Conservation (phyloP, 2,888 invertebrate genomes). For the Cinara cedri region DNA sequence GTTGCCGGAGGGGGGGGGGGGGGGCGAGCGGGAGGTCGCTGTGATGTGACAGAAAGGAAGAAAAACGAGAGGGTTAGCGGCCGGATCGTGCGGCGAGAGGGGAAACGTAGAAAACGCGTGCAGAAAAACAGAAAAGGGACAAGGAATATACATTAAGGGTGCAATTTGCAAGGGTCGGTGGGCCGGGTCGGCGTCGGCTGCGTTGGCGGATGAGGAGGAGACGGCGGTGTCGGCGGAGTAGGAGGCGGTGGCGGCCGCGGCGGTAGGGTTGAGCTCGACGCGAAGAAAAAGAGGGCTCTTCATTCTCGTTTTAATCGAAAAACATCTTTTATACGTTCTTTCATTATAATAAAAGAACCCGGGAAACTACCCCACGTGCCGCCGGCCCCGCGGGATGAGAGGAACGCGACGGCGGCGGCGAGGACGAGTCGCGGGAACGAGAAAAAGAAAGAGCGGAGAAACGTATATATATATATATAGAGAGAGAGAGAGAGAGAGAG, state of each 20-base stretch:
- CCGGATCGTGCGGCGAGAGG: neutral
- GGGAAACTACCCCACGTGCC: constrained; percentile 27
- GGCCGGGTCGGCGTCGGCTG: constrained; percentile 12
- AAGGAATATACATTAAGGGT: constrained; percentile 57
- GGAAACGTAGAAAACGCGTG: constrained; percentile 51
- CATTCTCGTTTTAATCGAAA: constrained; percentile 57
- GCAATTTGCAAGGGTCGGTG: constrained; percentile 51
- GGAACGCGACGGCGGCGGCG: neutral
- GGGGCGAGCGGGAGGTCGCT: neutral
- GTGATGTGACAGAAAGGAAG: constrained; percentile 51
- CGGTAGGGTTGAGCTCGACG: constrained; percentile 15
- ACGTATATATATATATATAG: no score
- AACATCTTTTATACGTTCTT: constrained; percentile 56
- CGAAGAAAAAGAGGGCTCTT: constrained; percentile 55
- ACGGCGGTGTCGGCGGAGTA: neutral
- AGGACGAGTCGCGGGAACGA: neutral
- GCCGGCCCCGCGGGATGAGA: neutral
- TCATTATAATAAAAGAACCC: constrained; percentile 56
- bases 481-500: neutral
- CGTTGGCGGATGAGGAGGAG: constrained; percentile 9
- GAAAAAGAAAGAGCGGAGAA: neutral
- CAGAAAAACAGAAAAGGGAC: constrained; percentile 57
- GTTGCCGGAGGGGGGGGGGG: neutral
- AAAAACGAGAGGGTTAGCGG: constrained; percentile 52
- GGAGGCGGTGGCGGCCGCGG: neutral